Evolutionary conservation across 2,797 vertebrate genomes (phyloP).

Genomic region (Periparus ater): DNA sequence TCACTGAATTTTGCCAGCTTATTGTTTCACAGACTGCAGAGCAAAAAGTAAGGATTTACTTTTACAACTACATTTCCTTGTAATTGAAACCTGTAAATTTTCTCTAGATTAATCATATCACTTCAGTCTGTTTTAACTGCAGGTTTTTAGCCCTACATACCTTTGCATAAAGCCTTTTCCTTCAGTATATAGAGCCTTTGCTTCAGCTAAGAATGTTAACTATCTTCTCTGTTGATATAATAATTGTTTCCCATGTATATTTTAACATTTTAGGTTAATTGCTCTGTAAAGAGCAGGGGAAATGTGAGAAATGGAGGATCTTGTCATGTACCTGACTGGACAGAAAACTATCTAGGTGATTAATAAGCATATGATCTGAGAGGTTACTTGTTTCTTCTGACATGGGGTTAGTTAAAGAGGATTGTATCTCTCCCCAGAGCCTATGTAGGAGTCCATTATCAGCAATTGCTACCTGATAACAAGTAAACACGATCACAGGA

Average conservation of each 20-base stretch:
- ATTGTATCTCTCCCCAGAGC: background rate
- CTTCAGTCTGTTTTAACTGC: background rate
- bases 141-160: background rate
- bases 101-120: background rate
- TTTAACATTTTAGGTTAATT: background rate
- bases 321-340: background rate
- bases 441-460: background rate
- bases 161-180: background rate
- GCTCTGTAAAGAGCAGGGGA: background rate
- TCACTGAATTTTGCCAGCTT: background rate
- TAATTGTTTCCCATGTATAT: background rate
- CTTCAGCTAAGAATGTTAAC: background rate
- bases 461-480: conserved; percentile 1
- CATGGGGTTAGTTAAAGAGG: background rate
- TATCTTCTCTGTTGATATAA: background rate
- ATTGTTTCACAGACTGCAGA: background rate
- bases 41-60: background rate
- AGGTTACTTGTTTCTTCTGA: background rate
- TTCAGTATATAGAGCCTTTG: background rate
- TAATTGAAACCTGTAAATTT: background rate
- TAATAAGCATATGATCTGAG: background rate
- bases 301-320: background rate
- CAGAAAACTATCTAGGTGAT: background rate
- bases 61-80: background rate
- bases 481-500: background rate